phyloP scores from a whole-genome alignment of 2,888 invertebrate species.

The Drosophila differens region DNA sequence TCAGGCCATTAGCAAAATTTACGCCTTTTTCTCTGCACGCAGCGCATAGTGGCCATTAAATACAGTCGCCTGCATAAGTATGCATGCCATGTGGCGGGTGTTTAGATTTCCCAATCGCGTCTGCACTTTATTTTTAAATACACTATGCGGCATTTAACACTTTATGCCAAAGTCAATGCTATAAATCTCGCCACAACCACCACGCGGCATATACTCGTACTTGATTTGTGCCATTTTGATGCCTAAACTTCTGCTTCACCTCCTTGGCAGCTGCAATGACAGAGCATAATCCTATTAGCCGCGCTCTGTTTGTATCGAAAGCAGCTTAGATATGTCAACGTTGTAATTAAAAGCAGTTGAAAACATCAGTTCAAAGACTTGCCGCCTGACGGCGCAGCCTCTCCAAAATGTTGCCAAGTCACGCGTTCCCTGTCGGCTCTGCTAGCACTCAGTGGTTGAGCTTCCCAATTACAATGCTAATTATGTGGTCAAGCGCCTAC shows the following conservation, averaged over 20 bases:
- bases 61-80: conserved; percentile 79
- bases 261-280: conserved; percentile 49
- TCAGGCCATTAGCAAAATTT: conserved; percentile 85
- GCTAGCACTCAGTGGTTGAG: conserved; percentile 27
- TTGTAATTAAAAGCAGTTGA: conserved; percentile 75
- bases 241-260: not conserved
- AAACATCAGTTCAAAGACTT: conserved; percentile 56
- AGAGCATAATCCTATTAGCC: conserved; percentile 71
- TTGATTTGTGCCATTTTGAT: conserved; percentile 45
- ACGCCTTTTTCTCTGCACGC: conserved; percentile 82
- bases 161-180: conserved; percentile 25
- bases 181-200: conserved; percentile 42
- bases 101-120: conserved; percentile 68
- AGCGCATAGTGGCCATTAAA: conserved; percentile 79
- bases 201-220: conserved; percentile 64
- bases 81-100: conserved; percentile 66
- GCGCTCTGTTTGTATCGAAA: conserved; percentile 69
- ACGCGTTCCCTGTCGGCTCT: conserved; percentile 71
- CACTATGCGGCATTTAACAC: conserved; percentile 39
- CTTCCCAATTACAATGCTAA: conserved; percentile 72
- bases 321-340: conserved; percentile 78
- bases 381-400: conserved; percentile 28
- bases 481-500: conserved; percentile 72
- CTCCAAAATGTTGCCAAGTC: conserved; percentile 64
- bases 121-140: conserved; percentile 63